Percentiles rank a stretch among this genome's conserved stretches.
These are phyloP conservation scores for Sinelater perroti DNA, from an alignment of 2,888 invertebrate species.

Conservation along the genomic window DNA sequence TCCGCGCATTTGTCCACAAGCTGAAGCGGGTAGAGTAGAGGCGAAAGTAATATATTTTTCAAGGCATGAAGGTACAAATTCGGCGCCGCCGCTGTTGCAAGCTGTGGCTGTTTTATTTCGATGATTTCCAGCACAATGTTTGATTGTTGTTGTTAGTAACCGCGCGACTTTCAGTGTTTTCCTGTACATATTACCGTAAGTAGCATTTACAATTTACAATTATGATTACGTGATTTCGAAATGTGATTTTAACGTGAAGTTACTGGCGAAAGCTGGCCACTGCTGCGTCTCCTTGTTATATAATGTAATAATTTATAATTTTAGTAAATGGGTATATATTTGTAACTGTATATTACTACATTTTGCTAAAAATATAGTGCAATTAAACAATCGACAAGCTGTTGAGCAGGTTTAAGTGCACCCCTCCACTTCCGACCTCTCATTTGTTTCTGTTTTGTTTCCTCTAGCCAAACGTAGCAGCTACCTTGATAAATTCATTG, in stretches of 20 bases:
- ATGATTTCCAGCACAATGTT: conserved; percentile 10
- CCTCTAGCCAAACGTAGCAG: too few relatives aligned
- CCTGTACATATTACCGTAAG: conserved; percentile 22
- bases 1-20: conserved; percentile 18
- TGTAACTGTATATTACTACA: conserved; percentile 31
- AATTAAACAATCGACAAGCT: too few relatives aligned
- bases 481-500: too few relatives aligned
- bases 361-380: conserved; percentile 28
- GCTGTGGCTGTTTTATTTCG: neutral
- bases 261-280: conserved; percentile 22
- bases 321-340: conserved; percentile 33
- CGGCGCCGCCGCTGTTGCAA: neutral
- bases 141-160: conserved; percentile 23
- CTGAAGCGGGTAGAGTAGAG: conserved; percentile 6
- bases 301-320: conserved; percentile 19
- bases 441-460: too few relatives aligned
- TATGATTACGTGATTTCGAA: conserved; percentile 34
- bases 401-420: too few relatives aligned
- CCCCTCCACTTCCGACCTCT: too few relatives aligned
- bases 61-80: conserved; percentile 5
- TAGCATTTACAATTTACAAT: conserved; percentile 26
- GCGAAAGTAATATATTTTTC: neutral
- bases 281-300: conserved; percentile 28
- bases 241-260: conserved; percentile 35
- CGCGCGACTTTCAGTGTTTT: conserved; percentile 17